Conservation (phyloP, 2,797 vertebrate species). For the Sebastes wilsoni region DNA sequence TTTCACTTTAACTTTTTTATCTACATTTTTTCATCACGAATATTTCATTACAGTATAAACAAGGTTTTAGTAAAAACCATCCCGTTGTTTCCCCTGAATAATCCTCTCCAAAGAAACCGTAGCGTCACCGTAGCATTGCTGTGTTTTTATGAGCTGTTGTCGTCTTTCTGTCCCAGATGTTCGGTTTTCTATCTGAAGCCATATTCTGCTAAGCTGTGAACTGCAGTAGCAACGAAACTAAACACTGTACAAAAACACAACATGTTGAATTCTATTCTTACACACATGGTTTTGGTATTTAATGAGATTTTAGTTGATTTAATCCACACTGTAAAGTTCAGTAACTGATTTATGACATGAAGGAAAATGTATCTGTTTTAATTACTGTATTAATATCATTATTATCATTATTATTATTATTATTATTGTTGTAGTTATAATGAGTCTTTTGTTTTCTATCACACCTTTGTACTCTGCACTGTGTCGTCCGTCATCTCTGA, state of each 20-base stretch:
- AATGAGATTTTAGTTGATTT: background rate
- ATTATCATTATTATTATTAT: background rate
- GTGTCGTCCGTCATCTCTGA: constrained; percentile 17
- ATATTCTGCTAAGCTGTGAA: constrained; percentile 60
- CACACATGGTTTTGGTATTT: background rate
- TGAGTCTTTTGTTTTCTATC: background rate
- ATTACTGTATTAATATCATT: background rate
- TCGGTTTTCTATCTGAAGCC: constrained; percentile 61
- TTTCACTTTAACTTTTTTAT: background rate
- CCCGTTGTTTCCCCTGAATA: background rate
- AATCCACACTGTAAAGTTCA: background rate
- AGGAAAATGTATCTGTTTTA: background rate
- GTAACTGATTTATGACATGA: background rate
- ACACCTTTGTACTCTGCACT: background rate
- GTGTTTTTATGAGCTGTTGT: constrained; percentile 32
- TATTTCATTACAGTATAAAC: background rate
- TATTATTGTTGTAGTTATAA: background rate
- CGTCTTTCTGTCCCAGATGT: constrained; percentile 19
- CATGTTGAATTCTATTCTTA: constrained; percentile 4
- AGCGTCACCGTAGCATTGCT: constrained; percentile 54
- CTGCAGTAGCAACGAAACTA: constrained; percentile 37
- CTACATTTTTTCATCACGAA: too few species aligned
- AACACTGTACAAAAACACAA: background rate
- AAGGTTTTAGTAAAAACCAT: background rate
- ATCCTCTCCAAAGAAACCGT: constrained; percentile 48